Conservation (phyloP, 30 jellyfish, hydroid and myxozoan species). For the Aurelia aurita region DNA sequence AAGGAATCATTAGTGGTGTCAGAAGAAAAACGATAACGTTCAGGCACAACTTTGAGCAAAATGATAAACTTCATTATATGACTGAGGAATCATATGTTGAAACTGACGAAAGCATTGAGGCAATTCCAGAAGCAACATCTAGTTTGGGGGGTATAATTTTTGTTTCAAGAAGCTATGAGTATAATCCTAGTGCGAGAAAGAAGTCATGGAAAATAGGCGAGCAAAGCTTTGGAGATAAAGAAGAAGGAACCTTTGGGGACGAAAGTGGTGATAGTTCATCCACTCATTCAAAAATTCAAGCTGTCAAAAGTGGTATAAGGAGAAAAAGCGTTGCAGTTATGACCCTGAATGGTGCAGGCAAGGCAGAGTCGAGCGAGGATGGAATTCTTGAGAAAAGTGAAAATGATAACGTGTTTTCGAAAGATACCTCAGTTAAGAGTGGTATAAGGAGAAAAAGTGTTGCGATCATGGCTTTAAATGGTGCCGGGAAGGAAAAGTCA, state of each 20-base stretch:
- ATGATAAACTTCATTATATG: neutral
- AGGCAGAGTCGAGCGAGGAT: too few species aligned
- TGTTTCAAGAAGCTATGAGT: slow-evolving; percentile 43
- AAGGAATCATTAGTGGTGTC: neutral
- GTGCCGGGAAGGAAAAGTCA: too few species aligned
- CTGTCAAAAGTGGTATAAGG: neutral
- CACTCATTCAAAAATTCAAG: neutral
- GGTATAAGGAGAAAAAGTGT: too few species aligned
- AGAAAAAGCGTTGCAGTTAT: neutral
- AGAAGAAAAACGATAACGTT: neutral
- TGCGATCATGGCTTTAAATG: too few species aligned
- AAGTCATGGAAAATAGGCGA: neutral
- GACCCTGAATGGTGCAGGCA: too few species aligned
- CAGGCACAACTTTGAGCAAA: neutral
- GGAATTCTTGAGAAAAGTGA: too few species aligned
- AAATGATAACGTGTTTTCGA: too few species aligned
- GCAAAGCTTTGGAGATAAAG: neutral
- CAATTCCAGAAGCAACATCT: slow-evolving; percentile 1
- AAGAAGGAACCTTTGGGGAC: neutral
- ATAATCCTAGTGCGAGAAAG: neutral
- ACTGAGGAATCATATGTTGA: slow-evolving; percentile 15
- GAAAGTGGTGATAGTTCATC: neutral
- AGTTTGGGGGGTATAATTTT: slow-evolving; percentile 8
- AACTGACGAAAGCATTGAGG: slow-evolving; percentile 11
- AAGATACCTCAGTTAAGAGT: too few species aligned